These are phyloP conservation scores for Ciconia stormi DNA, from an alignment of 2,113 vertebrate species.

Conservation along the genomic window DNA sequence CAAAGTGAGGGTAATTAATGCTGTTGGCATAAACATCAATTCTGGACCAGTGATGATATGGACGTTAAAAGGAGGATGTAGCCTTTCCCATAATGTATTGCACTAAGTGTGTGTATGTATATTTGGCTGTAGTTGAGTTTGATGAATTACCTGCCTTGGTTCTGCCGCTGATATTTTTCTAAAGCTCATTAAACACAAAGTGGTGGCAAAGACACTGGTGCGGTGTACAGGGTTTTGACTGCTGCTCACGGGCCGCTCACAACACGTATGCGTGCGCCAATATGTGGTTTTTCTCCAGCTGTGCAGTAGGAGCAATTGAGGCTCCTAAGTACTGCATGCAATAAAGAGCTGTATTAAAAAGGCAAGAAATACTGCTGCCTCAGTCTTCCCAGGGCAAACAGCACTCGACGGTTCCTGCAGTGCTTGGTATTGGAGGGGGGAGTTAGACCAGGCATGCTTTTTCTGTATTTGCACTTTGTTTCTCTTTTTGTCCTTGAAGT, in stretches of 20 bases:
- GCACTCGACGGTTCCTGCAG: neutral
- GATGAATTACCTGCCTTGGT: neutral
- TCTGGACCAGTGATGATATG: neutral
- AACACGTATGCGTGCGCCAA: fast-evolving
- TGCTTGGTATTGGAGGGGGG: neutral
- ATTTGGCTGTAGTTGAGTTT: neutral
- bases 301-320: neutral
- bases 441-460: neutral
- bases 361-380: neutral
- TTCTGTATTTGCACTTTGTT: neutral
- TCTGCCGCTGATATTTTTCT: neutral
- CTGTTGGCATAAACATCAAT: slow-evolving; percentile 9
- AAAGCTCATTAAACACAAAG: neutral
- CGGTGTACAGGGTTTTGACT: neutral
- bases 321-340: neutral
- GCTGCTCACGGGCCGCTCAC: neutral
- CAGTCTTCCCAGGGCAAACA: neutral
- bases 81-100: neutral
- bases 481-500: neutral
- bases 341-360: neutral
- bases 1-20: slow-evolving; percentile 26
- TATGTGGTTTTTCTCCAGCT: neutral
- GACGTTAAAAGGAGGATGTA: neutral
- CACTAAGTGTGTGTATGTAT: neutral
- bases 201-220: neutral